phyloP scores from a whole-genome alignment of 2,888 invertebrate genomes.

The Eilema depressum region DNA sequence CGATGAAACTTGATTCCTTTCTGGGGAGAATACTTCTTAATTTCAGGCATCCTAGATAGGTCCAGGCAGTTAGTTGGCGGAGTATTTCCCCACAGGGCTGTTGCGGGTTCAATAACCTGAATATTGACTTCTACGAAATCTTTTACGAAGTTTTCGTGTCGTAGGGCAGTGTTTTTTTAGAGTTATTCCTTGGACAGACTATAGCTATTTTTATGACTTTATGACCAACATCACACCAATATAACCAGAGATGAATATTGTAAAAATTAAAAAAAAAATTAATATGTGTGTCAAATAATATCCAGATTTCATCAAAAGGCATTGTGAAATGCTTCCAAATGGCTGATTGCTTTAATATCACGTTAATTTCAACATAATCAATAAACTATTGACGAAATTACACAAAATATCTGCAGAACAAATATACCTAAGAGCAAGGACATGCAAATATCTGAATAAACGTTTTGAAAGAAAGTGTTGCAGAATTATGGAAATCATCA shows the following conservation, averaged over 20 bases:
- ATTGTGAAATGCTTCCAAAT: not conserved
- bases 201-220: too few relatives aligned
- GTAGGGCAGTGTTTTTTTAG: too few relatives aligned
- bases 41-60: too few relatives aligned
- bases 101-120: too few relatives aligned
- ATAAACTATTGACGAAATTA: not conserved
- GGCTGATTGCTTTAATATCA: not conserved
- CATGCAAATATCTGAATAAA: not conserved
- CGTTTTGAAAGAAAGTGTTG: not conserved
- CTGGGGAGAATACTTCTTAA: too few relatives aligned
- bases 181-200: too few relatives aligned
- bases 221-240: not conserved
- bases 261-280: not conserved
- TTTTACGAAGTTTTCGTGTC: too few relatives aligned
- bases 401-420: not conserved
- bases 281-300: not conserved
- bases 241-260: not conserved
- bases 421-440: constrained; percentile 2
- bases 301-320: not conserved
- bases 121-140: too few relatives aligned
- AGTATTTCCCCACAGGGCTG: too few relatives aligned
- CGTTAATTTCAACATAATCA: not conserved
- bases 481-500: not conserved
- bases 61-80: too few relatives aligned
- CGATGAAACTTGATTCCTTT: too few relatives aligned